Evolutionary conservation across 2,888 invertebrate genomes (phyloP), one percentile per base, ranked within the genome.

Genomic region (Cosmopolites sordidus): DNA sequence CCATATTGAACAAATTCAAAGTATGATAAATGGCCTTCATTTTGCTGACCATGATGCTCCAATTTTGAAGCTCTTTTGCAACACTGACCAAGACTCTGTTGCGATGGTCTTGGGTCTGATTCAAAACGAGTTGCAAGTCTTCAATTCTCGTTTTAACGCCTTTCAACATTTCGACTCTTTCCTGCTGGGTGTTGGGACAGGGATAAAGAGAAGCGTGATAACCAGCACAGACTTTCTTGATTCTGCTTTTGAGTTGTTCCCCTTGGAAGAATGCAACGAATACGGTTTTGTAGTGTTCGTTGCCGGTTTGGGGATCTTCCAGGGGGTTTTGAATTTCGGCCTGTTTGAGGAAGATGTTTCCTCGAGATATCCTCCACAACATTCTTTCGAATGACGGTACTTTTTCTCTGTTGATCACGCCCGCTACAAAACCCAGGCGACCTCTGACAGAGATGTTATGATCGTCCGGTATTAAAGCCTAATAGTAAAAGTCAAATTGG

Each of bases 171-270:
- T 94, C 93, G 60, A 87, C 79, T 29, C 94, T 78, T 69, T 95
- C 94, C 14, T 81, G 79, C 62, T 87, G 85, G 30, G 87, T 87
- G 56, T 89, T 92, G 1, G 95, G 94, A 71, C 94, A 95, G 0
- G 92, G 92, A 76, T 95, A 95, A 57, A 94, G 77, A 2, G 92
- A 91, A 2, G 94, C 94, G 65, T 92, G 89, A 76, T 92, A 95
- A 1, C 94, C 94, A 60, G 90, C 87, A 77, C 93, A 94, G 40
- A 95, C 92, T 75, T 95, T 95, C 78, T 90, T 92, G 58, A 94
- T 92, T 60, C 92, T 83, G 0, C 84, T 83, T 76, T 92, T 93
- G 49, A 95, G 78, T 68, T 93, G 92, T 64, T 94, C 93, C 42
- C 94, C 95, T 88, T 94, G 89, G 79, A 88, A 88, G 79, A 88